phyloP scores from a whole-genome alignment of 2,113 vertebrate species.

The Rafetus swinhoei region DNA sequence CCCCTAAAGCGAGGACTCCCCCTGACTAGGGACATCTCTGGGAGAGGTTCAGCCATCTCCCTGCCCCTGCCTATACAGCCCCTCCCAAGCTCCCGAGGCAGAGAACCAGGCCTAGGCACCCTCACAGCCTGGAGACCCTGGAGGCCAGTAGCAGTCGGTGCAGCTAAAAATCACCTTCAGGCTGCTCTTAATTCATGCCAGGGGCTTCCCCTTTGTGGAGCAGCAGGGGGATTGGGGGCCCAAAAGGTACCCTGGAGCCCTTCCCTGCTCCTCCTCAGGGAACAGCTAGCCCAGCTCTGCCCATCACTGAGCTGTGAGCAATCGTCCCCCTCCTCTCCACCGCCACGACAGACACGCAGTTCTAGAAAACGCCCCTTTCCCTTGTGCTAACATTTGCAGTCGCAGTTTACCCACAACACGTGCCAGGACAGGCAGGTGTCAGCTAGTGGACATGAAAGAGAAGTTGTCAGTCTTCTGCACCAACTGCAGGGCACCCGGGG shows the following conservation, averaged over 20 bases:
- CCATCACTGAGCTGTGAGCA: neutral
- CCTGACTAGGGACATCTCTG: neutral
- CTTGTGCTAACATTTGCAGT: accelerated
- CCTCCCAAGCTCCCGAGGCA: neutral
- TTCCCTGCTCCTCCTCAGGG: neutral
- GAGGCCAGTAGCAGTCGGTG: neutral
- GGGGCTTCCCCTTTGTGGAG: neutral
- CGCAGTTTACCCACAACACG: neutral
- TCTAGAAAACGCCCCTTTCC: neutral
- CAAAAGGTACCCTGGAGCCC: neutral
- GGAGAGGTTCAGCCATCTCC: neutral
- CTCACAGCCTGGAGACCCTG: neutral
- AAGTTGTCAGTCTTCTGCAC: neutral
- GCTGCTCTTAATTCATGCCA: neutral
- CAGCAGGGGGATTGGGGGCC: neutral
- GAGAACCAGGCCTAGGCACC: neutral
- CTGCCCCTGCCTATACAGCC: neutral
- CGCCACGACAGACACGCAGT: neutral
- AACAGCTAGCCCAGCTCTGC: neutral
- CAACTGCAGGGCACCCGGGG: accelerated
- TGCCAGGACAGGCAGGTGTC: neutral
- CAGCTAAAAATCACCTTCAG: neutral
- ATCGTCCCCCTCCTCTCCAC: neutral
- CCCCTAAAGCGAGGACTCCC: neutral
- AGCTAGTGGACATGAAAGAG: neutral